Conservation (phyloP, 2,113 vertebrate species). For the Spea multiplicata region DNA sequence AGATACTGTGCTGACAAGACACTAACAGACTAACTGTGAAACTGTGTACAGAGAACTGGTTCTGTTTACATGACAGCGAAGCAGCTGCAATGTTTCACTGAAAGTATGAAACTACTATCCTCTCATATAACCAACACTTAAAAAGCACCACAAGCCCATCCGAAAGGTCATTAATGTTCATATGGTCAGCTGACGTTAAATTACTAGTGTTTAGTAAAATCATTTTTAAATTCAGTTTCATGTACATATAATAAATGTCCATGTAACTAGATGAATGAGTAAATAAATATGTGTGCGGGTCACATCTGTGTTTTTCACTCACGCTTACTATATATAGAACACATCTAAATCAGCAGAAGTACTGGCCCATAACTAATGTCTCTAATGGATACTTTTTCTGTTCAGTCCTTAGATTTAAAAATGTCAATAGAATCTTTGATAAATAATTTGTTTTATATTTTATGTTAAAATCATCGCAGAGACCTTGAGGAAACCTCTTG, state of each 20-base stretch:
- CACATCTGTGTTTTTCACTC: slow-evolving; percentile 32
- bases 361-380: slow-evolving; percentile 5
- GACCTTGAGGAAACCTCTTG: background rate
- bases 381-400: background rate
- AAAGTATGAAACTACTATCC: slow-evolving; percentile 7
- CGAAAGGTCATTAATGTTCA: background rate
- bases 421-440: background rate
- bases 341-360: background rate
- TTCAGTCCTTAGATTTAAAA: background rate
- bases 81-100: slow-evolving; percentile 27
- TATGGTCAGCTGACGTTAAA: no score
- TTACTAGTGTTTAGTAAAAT: no score
- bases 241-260: no score
- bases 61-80: slow-evolving; percentile 30
- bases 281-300: background rate
- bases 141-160: background rate
- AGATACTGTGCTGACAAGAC: background rate
- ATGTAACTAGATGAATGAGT: background rate
- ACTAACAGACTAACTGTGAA: slow-evolving; percentile 13
- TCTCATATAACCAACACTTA: slow-evolving; percentile 25
- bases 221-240: no score
- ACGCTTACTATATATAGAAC: slow-evolving; percentile 28
- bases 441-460: background rate
- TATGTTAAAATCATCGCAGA: background rate
- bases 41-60: background rate